These are phyloP conservation scores for Dryoscopus gambensis DNA, from an alignment of 2,113 vertebrate genomes.

Conservation along the genomic window DNA sequence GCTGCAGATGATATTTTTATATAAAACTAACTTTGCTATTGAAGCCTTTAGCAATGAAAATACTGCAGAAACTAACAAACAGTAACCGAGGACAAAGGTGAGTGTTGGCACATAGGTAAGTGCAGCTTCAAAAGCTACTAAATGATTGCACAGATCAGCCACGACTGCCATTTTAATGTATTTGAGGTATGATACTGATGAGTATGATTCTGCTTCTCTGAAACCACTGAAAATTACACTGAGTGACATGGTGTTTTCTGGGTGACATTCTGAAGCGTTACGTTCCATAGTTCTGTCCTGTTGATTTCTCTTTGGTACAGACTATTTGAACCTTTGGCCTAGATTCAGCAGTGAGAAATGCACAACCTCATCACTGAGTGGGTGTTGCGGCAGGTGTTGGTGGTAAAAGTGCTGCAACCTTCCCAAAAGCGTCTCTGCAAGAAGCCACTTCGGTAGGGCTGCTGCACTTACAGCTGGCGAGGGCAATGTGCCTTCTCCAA, in stretches of 20 bases:
- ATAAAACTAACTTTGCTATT: neutral
- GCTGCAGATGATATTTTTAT: neutral
- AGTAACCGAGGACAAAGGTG: neutral
- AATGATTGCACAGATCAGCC: neutral
- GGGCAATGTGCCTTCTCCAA: too few relatives aligned
- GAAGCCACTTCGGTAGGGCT: too few relatives aligned
- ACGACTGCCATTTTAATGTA: neutral
- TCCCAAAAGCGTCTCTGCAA: too few relatives aligned
- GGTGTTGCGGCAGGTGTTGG: too few relatives aligned
- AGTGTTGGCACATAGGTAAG: neutral
- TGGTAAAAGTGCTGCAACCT: too few relatives aligned
- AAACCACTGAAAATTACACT: neutral
- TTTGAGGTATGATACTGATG: neutral
- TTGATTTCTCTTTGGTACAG: neutral
- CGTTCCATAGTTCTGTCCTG: neutral
- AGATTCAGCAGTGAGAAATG: neutral
- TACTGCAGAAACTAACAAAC: neutral
- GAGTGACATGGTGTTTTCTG: neutral
- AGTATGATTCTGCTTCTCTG: neutral
- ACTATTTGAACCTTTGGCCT: neutral
- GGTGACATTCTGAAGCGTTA: neutral
- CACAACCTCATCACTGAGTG: neutral
- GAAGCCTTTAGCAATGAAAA: neutral
- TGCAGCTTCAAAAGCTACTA: neutral
- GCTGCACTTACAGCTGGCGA: too few relatives aligned